A percentile compares a stretch with the other conserved stretches of the same genome.
These are phyloP conservation scores for Pterois miles DNA, from an alignment of 2,797 vertebrate genomes.

Conservation along the genomic window DNA sequence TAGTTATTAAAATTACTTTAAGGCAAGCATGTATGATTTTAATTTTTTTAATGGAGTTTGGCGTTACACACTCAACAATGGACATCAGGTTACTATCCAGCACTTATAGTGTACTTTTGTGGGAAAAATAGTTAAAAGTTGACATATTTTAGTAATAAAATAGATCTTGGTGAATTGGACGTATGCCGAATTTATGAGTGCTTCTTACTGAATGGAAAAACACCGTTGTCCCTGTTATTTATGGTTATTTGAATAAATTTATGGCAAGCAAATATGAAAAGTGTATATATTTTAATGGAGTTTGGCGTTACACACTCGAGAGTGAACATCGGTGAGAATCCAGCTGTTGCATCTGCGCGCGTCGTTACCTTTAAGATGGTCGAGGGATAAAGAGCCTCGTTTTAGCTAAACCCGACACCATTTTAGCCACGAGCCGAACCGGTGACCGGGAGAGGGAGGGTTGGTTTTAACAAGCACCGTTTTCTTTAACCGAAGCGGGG, in stretches of 20 bases:
- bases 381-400: conserved; percentile 50
- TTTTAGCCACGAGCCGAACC: conserved; percentile 47
- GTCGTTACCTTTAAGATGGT: conserved; percentile 78
- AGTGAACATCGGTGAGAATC: conserved; percentile 29
- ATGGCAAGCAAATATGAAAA: background rate
- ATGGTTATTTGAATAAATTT: background rate
- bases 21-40: background rate
- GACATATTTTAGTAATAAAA: background rate
- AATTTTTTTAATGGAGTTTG: background rate
- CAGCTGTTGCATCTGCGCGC: conserved; percentile 75
- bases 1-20: background rate
- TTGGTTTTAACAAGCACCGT: background rate
- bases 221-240: rapidly evolving
- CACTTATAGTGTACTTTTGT: background rate
- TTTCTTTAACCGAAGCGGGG: background rate
- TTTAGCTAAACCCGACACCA: conserved; percentile 60
- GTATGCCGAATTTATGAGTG: background rate
- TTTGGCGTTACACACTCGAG: background rate
- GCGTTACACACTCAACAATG: background rate
- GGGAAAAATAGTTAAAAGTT: background rate
- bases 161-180: background rate
- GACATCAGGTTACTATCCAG: background rate
- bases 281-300: background rate
- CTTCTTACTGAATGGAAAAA: background rate
- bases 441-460: background rate